Conservation (phyloP, 2,797 vertebrate genomes). For the Bovichtus diacanthus region DNA sequence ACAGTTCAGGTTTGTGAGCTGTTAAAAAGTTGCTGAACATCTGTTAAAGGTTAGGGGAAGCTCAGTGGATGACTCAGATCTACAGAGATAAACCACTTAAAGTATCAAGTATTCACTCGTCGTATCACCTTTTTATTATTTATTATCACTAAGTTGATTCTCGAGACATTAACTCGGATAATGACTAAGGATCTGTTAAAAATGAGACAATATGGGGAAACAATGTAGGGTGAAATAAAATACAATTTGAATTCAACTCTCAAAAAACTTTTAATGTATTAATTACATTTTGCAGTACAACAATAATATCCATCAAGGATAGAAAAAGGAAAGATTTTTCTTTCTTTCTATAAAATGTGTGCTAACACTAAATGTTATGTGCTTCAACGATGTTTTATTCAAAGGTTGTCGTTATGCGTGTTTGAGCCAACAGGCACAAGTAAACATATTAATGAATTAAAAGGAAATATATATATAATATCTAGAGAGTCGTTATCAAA, state of each 20-base stretch:
- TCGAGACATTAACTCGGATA: background rate
- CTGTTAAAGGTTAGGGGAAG: conserved; percentile 49
- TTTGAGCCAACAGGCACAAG: background rate
- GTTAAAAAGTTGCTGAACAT: conserved; percentile 48
- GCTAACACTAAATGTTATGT: background rate
- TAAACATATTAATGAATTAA: conserved; percentile 5
- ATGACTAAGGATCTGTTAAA: background rate
- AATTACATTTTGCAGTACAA: too few relatives aligned
- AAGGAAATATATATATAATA: conserved; percentile 7
- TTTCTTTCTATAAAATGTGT: background rate
- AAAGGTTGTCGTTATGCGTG: background rate
- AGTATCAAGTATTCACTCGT: conserved; percentile 34
- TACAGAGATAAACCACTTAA: conserved; percentile 28
- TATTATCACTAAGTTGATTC: background rate
- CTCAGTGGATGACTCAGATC: conserved; percentile 30
- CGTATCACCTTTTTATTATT: background rate
- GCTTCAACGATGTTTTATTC: background rate
- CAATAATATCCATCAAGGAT: background rate
- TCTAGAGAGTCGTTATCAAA: conserved; percentile 10
- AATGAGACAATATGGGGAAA: background rate
- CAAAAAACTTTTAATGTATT: too few relatives aligned
- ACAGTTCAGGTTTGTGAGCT: conserved; percentile 23
- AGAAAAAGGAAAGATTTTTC: background rate
- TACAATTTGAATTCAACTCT: background rate
- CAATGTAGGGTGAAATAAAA: background rate